phyloP scores from a whole-genome alignment of 2,888 invertebrate species.

The Glaucopsyche alexis region DNA sequence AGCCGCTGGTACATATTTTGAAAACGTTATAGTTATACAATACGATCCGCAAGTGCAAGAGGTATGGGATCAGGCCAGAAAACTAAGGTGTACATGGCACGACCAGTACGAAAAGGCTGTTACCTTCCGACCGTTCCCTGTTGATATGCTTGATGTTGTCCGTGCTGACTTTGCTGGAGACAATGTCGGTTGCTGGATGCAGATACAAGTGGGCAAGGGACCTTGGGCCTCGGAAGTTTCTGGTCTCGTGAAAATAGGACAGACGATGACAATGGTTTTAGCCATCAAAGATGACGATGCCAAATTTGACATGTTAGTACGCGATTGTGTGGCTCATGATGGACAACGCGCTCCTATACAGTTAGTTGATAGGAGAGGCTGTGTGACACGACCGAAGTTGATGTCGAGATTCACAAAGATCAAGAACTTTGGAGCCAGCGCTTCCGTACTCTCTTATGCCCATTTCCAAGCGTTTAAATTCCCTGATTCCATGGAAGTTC shows the following conservation, averaged over 20 bases:
- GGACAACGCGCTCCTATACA: conserved; percentile 96
- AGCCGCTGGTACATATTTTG: conserved; percentile 95
- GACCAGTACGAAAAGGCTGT: conserved; percentile 97
- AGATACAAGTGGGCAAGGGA: conserved; percentile 96
- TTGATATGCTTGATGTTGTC: conserved; percentile 97
- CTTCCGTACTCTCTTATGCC: conserved; percentile 94
- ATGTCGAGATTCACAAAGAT: conserved; percentile 97
- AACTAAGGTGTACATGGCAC: conserved; percentile 96
- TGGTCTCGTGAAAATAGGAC: conserved; percentile 95
- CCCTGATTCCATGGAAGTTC: conserved; percentile 97
- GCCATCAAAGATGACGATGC: conserved; percentile 97
- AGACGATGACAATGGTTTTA: conserved; percentile 97
- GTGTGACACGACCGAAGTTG: conserved; percentile 93
- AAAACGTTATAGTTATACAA: conserved; percentile 95
- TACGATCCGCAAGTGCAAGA: conserved; percentile 97
- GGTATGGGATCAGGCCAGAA: conserved; percentile 97
- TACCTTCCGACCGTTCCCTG: conserved; percentile 95
- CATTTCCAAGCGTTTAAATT: conserved; percentile 98
- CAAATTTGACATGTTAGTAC: conserved; percentile 96
- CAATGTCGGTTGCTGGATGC: conserved; percentile 98
- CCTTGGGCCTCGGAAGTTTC: conserved; percentile 98
- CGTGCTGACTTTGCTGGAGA: conserved; percentile 96
- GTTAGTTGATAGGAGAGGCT: conserved; percentile 94
- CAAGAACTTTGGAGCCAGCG: conserved; percentile 96
- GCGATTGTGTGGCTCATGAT: conserved; percentile 96